Evolutionary conservation across 1,140 invertebrate genomes (phyloP).

Genomic region (Panonychus citri): DNA sequence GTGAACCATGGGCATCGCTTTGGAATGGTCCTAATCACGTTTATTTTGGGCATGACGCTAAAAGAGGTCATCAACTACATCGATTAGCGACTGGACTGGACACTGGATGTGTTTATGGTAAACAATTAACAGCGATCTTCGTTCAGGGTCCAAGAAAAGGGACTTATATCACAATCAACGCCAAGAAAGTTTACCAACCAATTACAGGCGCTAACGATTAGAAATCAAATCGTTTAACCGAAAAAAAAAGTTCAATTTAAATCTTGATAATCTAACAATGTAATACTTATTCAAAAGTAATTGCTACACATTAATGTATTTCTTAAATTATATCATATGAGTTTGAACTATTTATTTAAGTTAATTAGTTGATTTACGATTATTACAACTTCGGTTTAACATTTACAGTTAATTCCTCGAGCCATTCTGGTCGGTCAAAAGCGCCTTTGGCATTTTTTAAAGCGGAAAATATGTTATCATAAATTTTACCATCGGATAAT

Average conservation of each 20-base stretch:
- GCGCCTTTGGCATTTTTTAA: conserved; percentile 20
- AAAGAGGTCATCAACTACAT: conserved; percentile 17
- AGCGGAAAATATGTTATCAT: conserved; percentile 28
- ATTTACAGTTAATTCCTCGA: conserved; percentile 21
- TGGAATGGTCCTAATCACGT: conserved; percentile 24
- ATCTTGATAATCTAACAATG: too few relatives aligned
- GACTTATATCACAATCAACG: conserved; percentile 1
- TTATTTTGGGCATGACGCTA: conserved; percentile 26
- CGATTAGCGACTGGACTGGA: conserved; percentile 22
- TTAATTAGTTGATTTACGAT: too few relatives aligned
- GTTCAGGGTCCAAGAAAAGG: conserved; percentile 9
- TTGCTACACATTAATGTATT: too few relatives aligned
- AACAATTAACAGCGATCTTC: conserved; percentile 6
- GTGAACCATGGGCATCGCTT: conserved; percentile 20
- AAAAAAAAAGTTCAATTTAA: too few relatives aligned
- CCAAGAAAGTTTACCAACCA: conserved; percentile 2
- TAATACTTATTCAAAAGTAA: too few relatives aligned
- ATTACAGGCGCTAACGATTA: too few relatives aligned
- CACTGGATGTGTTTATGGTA: conserved; percentile 18
- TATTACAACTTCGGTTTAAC: neutral
- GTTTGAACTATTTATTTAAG: too few relatives aligned
- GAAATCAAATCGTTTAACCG: too few relatives aligned
- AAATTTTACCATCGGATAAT: conserved; percentile 54
- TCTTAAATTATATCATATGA: too few relatives aligned
- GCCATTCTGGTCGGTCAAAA: conserved; percentile 22